Evolutionary conservation across 2,797 vertebrate species (phyloP).

Genomic region (Meda fulgida): DNA sequence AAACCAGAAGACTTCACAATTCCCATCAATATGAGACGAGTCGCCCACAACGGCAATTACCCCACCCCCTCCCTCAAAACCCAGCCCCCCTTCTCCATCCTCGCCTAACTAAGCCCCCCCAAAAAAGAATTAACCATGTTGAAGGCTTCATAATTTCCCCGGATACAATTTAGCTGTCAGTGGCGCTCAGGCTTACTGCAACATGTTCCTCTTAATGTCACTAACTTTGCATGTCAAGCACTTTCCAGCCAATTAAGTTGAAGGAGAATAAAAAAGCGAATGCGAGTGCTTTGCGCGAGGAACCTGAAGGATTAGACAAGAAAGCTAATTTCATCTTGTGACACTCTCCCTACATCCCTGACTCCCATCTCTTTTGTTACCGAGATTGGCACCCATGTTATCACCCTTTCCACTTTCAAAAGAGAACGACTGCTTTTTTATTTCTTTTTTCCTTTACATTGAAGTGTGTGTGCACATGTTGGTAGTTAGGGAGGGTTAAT

Average conservation of each 20-base stretch:
- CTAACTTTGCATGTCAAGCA: slow-evolving; percentile 99
- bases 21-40: slow-evolving; percentile 86
- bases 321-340: slow-evolving; percentile 87
- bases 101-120: slow-evolving; percentile 44
- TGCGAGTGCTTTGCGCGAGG: slow-evolving; percentile 89
- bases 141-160: slow-evolving; percentile 99
- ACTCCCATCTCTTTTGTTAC: slow-evolving; percentile 92
- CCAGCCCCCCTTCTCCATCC: slow-evolving; percentile 52
- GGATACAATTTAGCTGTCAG: slow-evolving; percentile 99
- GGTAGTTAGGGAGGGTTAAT: background rate
- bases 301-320: slow-evolving; percentile 99
- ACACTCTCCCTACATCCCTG: slow-evolving; percentile 71
- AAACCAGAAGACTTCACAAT: slow-evolving; percentile 65
- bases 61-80: slow-evolving; percentile 75
- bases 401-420: slow-evolving; percentile 86
- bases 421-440: slow-evolving; percentile 41
- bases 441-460: slow-evolving; percentile 7
- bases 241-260: slow-evolving; percentile 99
- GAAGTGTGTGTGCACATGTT: slow-evolving; percentile 29
- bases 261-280: slow-evolving; percentile 77
- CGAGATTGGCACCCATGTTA: slow-evolving; percentile 92
- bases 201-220: slow-evolving; percentile 92
- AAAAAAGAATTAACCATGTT: slow-evolving; percentile 93
- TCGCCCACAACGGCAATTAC: slow-evolving; percentile 92
- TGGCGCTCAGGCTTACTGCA: slow-evolving; percentile 96